Percentiles rank a stretch among this genome's conserved stretches.
These are phyloP conservation scores for Oscheius myriophilus DNA, from an alignment of 2,888 invertebrate genomes.

Conservation along the genomic window DNA sequence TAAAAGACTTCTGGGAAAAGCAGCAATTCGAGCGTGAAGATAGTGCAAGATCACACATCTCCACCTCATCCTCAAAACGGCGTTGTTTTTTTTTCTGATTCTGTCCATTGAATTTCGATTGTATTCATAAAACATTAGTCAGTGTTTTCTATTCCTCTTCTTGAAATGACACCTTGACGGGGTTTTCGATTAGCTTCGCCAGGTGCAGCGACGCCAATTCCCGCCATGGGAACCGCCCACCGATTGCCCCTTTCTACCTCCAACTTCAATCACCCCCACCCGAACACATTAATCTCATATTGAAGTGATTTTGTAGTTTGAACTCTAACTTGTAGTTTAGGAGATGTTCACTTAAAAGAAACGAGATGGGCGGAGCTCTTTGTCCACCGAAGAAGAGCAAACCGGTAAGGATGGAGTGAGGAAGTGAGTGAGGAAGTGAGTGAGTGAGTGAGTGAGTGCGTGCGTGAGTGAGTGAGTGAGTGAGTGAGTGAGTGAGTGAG, in stretches of 20 bases:
- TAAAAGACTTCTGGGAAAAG: no score
- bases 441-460: not conserved
- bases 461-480: no score
- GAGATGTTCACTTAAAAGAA: not conserved
- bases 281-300: no score
- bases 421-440: not conserved
- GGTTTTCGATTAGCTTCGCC: conserved; percentile 20
- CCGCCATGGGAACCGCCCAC: conserved; percentile 27
- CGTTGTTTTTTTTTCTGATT: no score
- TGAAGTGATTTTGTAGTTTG: not conserved
- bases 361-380: conserved; percentile 62
- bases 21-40: no score
- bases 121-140: no score
- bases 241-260: not conserved
- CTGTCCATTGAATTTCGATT: no score
- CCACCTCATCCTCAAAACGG: no score
- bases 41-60: no score
- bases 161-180: no score
- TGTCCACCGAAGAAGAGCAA: conserved; percentile 63
- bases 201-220: conserved; percentile 25
- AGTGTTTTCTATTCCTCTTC: no score
- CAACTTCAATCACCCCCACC: not conserved
- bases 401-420: conserved; percentile 38
- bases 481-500: no score
- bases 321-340: not conserved